phyloP scores from a whole-genome alignment of 2,113 vertebrate genomes.

The Boulengerochromis microlepis region DNA sequence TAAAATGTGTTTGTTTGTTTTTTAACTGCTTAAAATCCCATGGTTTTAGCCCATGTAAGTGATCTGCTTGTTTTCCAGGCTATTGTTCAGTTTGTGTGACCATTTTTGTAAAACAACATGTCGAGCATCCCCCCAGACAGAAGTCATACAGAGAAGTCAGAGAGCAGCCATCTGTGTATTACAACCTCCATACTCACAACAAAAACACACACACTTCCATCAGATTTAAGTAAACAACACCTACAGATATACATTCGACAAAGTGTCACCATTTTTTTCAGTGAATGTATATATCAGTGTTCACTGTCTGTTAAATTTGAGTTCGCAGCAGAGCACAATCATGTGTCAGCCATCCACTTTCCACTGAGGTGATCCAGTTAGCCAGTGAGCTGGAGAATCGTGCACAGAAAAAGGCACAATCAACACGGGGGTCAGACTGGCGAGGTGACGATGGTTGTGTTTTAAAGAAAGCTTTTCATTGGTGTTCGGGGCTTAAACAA shows the following conservation, averaged over 20 bases:
- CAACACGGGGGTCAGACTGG: not conserved
- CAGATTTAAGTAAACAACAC: not conserved
- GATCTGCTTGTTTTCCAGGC: not conserved
- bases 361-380: conserved; percentile 46
- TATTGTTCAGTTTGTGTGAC: not conserved
- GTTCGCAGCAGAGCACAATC: not conserved
- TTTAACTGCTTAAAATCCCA: not conserved
- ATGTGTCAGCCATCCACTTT: conserved; percentile 8
- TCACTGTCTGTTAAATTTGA: not conserved
- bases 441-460: not conserved
- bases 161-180: conserved; percentile 64
- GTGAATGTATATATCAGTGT: not conserved
- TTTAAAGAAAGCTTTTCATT: not conserved
- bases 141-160: conserved; percentile 58
- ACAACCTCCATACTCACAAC: conserved; percentile 12
- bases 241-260: not conserved
- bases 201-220: not conserved
- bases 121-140: not conserved
- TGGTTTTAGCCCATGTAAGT: not conserved
- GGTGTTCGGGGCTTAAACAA: not conserved
- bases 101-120: not conserved
- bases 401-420: not conserved
- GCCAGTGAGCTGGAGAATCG: conserved; percentile 59
- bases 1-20: not conserved
- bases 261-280: not conserved